Percentiles rank a stretch among this genome's conserved stretches.
phyloP scores from a whole-genome alignment of 2,797 vertebrate genomes.

The Limosa lapponica region DNA sequence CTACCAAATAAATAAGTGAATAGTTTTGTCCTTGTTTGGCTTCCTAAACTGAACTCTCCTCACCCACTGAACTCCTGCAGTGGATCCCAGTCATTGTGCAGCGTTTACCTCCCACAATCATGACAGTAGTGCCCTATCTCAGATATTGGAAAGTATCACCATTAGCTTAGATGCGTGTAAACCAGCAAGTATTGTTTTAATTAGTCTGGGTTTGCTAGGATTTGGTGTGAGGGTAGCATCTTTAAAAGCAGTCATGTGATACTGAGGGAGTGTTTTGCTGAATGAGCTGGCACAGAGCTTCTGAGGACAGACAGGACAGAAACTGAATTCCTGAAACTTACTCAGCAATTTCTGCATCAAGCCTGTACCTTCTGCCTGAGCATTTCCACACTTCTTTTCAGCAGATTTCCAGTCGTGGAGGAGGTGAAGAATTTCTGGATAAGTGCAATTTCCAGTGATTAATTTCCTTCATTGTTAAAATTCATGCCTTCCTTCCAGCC shows the following conservation, averaged over 20 bases:
- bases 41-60: not conserved
- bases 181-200: not conserved
- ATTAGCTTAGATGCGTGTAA: not conserved
- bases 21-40: not conserved
- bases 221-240: not conserved
- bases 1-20: not conserved
- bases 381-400: not conserved
- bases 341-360: not conserved
- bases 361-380: not conserved
- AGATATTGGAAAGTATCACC: not conserved
- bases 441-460: not conserved
- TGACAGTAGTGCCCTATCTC: not conserved
- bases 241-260: not conserved
- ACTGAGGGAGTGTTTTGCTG: not conserved
- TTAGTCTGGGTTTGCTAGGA: not conserved
- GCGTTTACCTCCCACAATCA: not conserved
- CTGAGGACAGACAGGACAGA: not conserved
- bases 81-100: not conserved
- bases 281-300: not conserved
- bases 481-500: not conserved
- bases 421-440: not conserved
- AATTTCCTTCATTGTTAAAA: not conserved
- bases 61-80: not conserved
- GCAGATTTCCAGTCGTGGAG: not conserved
- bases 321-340: not conserved